Evolutionary conservation across 2,797 vertebrate genomes (phyloP), one percentile per base, ranked within the genome.

Genomic region (Acanthornis magna): DNA sequence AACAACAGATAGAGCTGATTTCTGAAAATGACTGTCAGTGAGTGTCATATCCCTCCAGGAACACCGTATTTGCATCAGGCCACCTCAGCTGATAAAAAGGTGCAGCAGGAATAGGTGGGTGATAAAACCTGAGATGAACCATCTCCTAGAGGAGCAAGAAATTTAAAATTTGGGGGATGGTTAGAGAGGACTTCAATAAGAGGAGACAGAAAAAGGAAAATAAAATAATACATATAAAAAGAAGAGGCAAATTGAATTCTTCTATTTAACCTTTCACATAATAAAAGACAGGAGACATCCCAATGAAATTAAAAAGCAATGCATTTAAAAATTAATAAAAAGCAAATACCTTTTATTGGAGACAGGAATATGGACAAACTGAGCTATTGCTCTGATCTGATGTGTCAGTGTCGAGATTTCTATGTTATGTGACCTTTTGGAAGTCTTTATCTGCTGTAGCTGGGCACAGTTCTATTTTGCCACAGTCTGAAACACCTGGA

Each of bases 261-360:
- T 83, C 36, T 38, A 70, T 85, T 95, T 96, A 95, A 94, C 92
- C 89, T 96, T 96, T 93, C 92, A 84, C 43, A 91, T 93, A 94
- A 96, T 93, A 92, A 96, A 96, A 96, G 95, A 74, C 95, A 88
- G 92, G 77, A 95, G 93, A 81, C 82, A 88, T 80, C 62, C 20
- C 54, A 91, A 93, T 93, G 58, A 91, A 78, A 97, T 95, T 93
- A 94, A 85, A 94, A 88, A 92, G 78, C 40, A 76, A 72, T 91
- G 78, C 6, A 0, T 85, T 95, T 91, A 72, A 96, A 94, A 91
- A 95, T 89, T 91, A 95, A 89, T 92, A 88, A 89, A 96, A 96
- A 93, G 91, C 81, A 92, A 93, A 60, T 92, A 48, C 32, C 48
- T 95, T 92, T 92, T 85, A 71, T 18, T 78, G 61, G 91, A 92